These are phyloP conservation scores for Bugula neritina DNA, from an alignment of 2,888 invertebrate genomes.

Conservation along the genomic window DNA sequence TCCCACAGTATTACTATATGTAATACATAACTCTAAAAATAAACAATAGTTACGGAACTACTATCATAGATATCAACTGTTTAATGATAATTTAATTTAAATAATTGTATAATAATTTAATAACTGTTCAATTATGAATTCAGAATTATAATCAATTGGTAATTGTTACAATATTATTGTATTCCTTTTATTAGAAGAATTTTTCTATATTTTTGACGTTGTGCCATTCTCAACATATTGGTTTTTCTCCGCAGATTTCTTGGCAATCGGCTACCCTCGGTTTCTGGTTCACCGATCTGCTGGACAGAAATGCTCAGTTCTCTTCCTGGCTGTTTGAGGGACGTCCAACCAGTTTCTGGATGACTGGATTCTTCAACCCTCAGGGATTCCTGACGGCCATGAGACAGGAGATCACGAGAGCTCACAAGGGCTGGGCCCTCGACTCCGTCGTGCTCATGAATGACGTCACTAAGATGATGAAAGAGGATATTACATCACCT, in stretches of 20 bases:
- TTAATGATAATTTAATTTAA: no score
- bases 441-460: conserved; percentile 53
- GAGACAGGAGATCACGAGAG: conserved; percentile 54
- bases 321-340: conserved; percentile 73
- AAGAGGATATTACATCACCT: conserved; percentile 63
- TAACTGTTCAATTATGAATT: no score
- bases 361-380: conserved; percentile 97
- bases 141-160: no score
- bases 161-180: no score
- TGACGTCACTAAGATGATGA: conserved; percentile 53
- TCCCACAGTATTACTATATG: no score
- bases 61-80: no score
- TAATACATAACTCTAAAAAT: no score
- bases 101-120: no score
- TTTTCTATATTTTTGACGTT: no score
- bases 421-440: conserved; percentile 55
- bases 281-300: conserved; percentile 95
- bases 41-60: no score
- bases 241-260: conserved; percentile 64
- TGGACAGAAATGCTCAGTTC: conserved; percentile 86
- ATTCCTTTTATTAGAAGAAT: no score
- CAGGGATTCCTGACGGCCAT: conserved; percentile 60
- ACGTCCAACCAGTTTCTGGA: conserved; percentile 84
- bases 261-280: conserved; percentile 96
- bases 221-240: no score